Evolutionary conservation across 2,888 invertebrate genomes (phyloP), one percentile per base, ranked within the genome.

Genomic region (Polymixis flavicincta): DNA sequence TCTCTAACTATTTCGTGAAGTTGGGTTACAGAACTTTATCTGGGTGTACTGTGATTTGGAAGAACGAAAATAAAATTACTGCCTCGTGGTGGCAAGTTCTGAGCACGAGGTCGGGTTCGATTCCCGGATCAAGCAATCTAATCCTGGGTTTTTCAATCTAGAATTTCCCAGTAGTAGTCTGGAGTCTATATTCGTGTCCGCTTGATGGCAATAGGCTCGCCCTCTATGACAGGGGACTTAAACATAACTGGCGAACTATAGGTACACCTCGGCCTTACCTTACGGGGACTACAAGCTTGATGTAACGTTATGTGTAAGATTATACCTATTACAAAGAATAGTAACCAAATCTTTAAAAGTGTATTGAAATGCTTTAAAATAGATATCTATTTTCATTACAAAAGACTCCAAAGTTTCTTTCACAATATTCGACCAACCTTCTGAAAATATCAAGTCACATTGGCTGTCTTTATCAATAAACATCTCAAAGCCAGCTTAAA

Each of bases 401-500:
- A 17, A 57, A 28, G 0, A 50, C 14, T 52, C 13, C 19, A 70
- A 66, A 70, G 1, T 22, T 8, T 0, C 4, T 59, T 37, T 22
- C 4, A 14, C 11, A 78, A 19, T 19, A 48, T 48, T 22, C 22
- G 25, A 1, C 32, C 14, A 28, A 45, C 22, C 22, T 17, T 45
- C 32, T 25, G 8, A 32, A 57, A 57, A 25, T 52, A 57, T 8
- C 50, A 71, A 45, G 25, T 48, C 4, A 4, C n/a, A 42, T 25
- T 14, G 25, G 7, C 11, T 55, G 52, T 45, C 55, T 66, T 42
- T 77, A 67, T 64, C 63, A 71, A 83, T 74, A 82, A 83, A 74
- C 54, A 71, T 74, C 65, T 66, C 32, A 55, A n/a, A 64, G 74
- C n/a, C 48, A 66, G 57, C 66, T 74, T 45, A 71, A 72, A 81